These are phyloP conservation scores for Chironex yamaguchii DNA, from an alignment of 30 jellyfish, hydroid and myxozoan genomes.

Conservation along the genomic window DNA sequence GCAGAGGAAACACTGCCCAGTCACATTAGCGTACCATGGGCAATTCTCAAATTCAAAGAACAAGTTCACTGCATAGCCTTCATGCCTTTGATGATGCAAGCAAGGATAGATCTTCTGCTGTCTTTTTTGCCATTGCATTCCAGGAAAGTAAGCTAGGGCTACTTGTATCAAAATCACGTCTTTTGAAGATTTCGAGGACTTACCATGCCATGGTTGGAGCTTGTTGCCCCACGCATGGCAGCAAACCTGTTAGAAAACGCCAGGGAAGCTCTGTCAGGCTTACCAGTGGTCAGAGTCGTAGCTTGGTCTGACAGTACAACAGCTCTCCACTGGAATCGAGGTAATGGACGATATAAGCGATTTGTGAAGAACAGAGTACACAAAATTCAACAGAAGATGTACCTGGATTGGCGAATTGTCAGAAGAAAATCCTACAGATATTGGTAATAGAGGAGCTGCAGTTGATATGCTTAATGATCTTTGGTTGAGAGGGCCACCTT, in stretches of 20 bases:
- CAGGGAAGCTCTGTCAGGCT: slow-evolving; percentile 26
- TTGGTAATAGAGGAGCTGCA: slow-evolving; percentile 34
- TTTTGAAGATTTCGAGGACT: slow-evolving; percentile 43
- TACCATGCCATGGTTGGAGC: slow-evolving; percentile 72
- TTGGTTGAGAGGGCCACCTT: slow-evolving; percentile 12
- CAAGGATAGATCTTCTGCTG: slow-evolving; percentile 69
- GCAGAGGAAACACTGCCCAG: too few species aligned
- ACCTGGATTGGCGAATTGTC: slow-evolving; percentile 57
- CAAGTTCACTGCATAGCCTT: too few species aligned
- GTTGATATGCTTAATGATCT: background rate
- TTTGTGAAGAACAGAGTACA: slow-evolving; percentile 53
- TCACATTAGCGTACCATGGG: too few species aligned
- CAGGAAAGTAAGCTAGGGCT: slow-evolving; percentile 62
- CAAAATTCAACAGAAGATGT: slow-evolving; percentile 41
- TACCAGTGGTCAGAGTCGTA: background rate
- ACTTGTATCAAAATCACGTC: slow-evolving; percentile 34
- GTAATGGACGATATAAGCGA: slow-evolving; percentile 30
- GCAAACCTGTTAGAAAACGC: slow-evolving; percentile 62
- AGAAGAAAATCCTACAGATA: slow-evolving; percentile 52
- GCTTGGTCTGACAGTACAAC: slow-evolving; percentile 74
- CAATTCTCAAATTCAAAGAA: too few species aligned
- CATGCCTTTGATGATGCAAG: slow-evolving; percentile 84
- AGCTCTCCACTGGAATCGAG: slow-evolving; percentile 58
- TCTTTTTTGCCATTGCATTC: slow-evolving; percentile 54
- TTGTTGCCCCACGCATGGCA: slow-evolving; percentile 62